Conservation (phyloP, 1,140 invertebrate species). For the Pemphigus obesinymphae region DNA sequence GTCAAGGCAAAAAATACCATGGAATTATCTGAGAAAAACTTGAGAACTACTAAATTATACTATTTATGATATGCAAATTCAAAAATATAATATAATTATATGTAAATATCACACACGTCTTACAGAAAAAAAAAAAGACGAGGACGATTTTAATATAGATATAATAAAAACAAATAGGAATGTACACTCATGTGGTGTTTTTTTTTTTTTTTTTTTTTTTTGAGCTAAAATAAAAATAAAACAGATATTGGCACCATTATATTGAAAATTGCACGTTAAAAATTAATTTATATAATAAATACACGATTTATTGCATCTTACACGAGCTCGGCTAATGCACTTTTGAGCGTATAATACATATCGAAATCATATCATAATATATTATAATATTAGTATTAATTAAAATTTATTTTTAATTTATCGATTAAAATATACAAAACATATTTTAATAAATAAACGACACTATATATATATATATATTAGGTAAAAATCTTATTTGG, state of each 20-base stretch:
- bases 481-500: too few species aligned
- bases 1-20: not conserved
- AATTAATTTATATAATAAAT: not conserved
- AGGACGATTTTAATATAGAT: not conserved
- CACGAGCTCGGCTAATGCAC: constrained; percentile 25
- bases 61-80: constrained; percentile 16
- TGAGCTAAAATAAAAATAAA: not conserved
- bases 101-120: not conserved
- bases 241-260: constrained; percentile 3
- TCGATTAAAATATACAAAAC: not conserved
- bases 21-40: not conserved
- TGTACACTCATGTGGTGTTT: not conserved
- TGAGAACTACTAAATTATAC: not conserved
- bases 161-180: not conserved
- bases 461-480: too few species aligned
- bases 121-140: not conserved
- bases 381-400: too few species aligned
- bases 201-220: not conserved
- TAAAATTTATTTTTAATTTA: not conserved
- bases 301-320: constrained; percentile 39
- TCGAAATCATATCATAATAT: not conserved
- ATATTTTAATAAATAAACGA: not conserved
- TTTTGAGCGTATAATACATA: constrained; percentile 6
- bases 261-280: constrained; percentile 1
- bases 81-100: not conserved